phyloP scores from a whole-genome alignment of 2,888 invertebrate species.

The Glyphotaelius pellucidus region DNA sequence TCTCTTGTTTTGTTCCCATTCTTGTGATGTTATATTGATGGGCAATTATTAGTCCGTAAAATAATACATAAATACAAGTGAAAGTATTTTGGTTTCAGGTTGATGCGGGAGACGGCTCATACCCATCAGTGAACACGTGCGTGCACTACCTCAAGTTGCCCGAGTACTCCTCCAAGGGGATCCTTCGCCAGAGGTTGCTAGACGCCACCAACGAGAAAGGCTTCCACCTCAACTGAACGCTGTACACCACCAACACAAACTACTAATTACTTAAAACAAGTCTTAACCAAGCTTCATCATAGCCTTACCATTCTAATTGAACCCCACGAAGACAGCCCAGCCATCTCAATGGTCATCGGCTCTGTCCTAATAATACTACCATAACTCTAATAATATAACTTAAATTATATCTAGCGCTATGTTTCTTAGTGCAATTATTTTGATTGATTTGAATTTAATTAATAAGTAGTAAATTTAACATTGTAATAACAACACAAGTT shows the following conservation, averaged over 20 bases:
- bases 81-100: slow-evolving; percentile 76
- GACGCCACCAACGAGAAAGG: slow-evolving; percentile 98
- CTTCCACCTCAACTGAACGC: slow-evolving; percentile 94
- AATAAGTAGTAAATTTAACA: slow-evolving; percentile 33
- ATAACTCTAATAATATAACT: not conserved
- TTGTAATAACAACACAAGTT: slow-evolving; percentile 24
- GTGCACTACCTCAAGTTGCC: slow-evolving; percentile 99
- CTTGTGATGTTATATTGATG: no score
- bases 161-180: slow-evolving; percentile 96
- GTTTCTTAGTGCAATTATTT: slow-evolving; percentile 14
- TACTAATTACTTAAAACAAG: slow-evolving; percentile 43
- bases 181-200: slow-evolving; percentile 92
- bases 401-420: not conserved
- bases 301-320: slow-evolving; percentile 29
- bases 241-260: slow-evolving; percentile 23
- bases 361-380: not conserved
- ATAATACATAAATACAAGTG: not conserved
- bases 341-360: not conserved
- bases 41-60: no score
- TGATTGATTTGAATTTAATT: not conserved
- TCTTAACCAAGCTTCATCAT: slow-evolving; percentile 44
- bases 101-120: slow-evolving; percentile 97
- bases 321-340: not conserved
- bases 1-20: no score
- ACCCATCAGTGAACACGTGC: slow-evolving; percentile 99